Percentiles rank a stretch among this genome's conserved stretches.
These are phyloP conservation scores for Steinernema carpocapsae DNA, from an alignment of 2,888 invertebrate species.

Conservation along the genomic window DNA sequence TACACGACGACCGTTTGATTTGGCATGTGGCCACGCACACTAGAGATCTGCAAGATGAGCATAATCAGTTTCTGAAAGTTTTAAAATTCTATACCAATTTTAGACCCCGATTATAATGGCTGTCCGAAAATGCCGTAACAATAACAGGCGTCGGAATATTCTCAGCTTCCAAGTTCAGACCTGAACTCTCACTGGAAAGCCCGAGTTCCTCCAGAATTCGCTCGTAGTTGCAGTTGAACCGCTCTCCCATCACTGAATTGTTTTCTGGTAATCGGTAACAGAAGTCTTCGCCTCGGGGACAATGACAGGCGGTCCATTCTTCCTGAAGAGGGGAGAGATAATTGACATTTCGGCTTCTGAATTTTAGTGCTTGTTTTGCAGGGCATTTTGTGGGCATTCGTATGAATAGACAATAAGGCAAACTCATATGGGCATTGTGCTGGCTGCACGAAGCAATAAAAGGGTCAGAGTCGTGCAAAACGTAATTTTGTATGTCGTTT, in stretches of 20 bases:
- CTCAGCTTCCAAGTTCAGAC: background rate
- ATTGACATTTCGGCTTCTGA: no score
- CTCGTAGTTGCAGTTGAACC: conserved; percentile 31
- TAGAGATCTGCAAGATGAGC: conserved; percentile 39
- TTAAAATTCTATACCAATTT: conserved; percentile 24
- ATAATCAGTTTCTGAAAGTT: no score
- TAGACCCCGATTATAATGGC: conserved; percentile 20
- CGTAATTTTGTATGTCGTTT: no score
- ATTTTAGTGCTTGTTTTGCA: no score
- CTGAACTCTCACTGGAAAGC: background rate
- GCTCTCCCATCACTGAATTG: background rate
- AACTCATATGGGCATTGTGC: conserved; percentile 1
- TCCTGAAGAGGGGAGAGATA: no score
- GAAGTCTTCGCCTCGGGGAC: background rate
- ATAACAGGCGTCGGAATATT: background rate
- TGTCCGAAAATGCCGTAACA: conserved; percentile 37
- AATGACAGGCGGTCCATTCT: no score
- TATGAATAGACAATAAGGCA: conserved; percentile 23
- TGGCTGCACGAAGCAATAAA: conserved; percentile 18
- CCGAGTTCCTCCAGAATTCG: conserved; percentile 3
- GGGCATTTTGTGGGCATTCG: background rate
- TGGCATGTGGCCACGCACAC: conserved; percentile 40
- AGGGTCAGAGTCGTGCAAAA: conserved; percentile 26
- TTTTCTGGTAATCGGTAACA: conserved; percentile 36
- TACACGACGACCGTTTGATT: conserved; percentile 42